phyloP scores from a whole-genome alignment of 2,113 vertebrate species.

The Entomyzon cyanotis region DNA sequence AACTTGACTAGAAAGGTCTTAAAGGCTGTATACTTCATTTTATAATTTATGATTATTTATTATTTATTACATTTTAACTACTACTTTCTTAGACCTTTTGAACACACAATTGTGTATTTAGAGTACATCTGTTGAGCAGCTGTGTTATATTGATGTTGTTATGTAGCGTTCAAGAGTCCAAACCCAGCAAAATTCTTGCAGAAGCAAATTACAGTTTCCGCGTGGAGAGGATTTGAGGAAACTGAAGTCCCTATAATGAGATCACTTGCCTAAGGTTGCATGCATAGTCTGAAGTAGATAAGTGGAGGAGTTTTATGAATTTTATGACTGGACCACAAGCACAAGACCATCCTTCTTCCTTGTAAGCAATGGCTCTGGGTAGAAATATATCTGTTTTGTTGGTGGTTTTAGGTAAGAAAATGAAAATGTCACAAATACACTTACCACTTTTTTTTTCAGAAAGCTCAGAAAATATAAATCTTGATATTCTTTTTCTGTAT shows the following conservation, averaged over 20 bases:
- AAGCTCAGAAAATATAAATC: background rate
- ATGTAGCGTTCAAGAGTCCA: background rate
- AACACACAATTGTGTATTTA: rapidly evolving
- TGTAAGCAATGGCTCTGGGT: background rate
- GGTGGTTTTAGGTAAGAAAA: background rate
- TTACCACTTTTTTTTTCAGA: background rate
- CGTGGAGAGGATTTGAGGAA: background rate
- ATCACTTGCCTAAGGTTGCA: background rate
- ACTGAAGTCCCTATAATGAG: background rate
- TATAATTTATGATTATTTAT: background rate
- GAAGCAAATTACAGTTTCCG: background rate
- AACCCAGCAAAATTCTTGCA: background rate
- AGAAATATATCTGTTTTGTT: background rate
- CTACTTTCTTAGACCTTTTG: background rate
- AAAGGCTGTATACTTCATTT: background rate
- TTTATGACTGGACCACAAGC: background rate
- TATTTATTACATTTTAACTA: background rate
- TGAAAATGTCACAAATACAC: background rate
- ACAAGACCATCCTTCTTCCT: background rate
- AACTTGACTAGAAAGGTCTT: background rate
- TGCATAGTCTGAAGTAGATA: background rate
- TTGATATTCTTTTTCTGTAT: background rate
- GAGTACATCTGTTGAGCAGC: background rate
- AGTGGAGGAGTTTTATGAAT: background rate
- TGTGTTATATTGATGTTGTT: background rate